These are phyloP conservation scores for Drosophila ananassae DNA, from an alignment of 1,140 invertebrate species.

Conservation along the genomic window DNA sequence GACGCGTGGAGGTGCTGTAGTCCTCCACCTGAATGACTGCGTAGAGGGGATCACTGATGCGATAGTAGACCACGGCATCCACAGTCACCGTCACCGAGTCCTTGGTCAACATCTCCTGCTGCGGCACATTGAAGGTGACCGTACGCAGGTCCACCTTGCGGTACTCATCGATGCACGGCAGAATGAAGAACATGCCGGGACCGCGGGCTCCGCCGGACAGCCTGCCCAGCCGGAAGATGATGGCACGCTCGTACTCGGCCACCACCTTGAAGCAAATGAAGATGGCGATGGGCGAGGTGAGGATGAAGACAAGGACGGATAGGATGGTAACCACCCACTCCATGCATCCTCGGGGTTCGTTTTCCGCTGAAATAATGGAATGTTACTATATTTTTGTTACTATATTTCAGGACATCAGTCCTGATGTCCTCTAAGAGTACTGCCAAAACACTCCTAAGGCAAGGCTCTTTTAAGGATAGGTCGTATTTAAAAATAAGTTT, in stretches of 20 bases:
- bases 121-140: conserved; percentile 86
- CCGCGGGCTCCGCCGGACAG: conserved; percentile 86
- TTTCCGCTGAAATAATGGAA: conserved; percentile 83
- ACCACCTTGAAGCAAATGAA: conserved; percentile 91
- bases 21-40: conserved; percentile 92
- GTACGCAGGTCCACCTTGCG: conserved; percentile 94
- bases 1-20: conserved; percentile 90
- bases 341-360: conserved; percentile 86
- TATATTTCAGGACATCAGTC: too few species aligned
- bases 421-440: not conserved
- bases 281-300: conserved; percentile 93
- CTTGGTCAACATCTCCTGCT: conserved; percentile 92
- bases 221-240: conserved; percentile 94
- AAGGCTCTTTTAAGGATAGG: too few species aligned
- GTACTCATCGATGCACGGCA: conserved; percentile 96
- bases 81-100: conserved; percentile 96
- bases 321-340: conserved; percentile 91
- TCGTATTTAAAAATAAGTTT: too few species aligned
- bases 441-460: too few species aligned
- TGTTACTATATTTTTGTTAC: not conserved
- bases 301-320: conserved; percentile 90
- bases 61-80: conserved; percentile 97
- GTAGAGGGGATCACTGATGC: conserved; percentile 90
- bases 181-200: conserved; percentile 93
- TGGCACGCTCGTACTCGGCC: conserved; percentile 93